A percentile compares a stretch with the other conserved stretches of the same genome.
Evolutionary conservation across 2,888 invertebrate species (phyloP).

Genomic region (Orthosia incerta): DNA sequence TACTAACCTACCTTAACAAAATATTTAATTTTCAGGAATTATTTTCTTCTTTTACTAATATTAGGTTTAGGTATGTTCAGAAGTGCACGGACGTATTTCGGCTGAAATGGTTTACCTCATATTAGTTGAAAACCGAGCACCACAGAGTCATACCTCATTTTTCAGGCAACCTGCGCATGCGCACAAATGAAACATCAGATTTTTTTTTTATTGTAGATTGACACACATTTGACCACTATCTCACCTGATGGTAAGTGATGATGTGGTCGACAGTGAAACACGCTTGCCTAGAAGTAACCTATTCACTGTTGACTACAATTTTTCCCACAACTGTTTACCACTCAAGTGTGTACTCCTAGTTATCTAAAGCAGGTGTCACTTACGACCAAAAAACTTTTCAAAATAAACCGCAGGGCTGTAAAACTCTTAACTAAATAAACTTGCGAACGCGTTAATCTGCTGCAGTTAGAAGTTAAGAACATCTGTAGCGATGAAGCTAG

Average conservation of each 20-base stretch:
- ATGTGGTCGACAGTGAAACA: no score
- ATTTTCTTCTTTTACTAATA: background rate
- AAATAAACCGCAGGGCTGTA: constrained; percentile 85
- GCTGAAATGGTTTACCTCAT: background rate
- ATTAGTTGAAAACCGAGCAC: background rate
- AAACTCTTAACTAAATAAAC: constrained; percentile 90
- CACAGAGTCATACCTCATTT: background rate
- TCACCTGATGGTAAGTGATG: no score
- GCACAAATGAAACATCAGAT: background rate
- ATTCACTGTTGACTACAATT: background rate
- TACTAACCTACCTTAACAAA: background rate
- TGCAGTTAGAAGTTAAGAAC: constrained; percentile 79
- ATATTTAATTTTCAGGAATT: background rate
- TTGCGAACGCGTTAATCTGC: constrained; percentile 82
- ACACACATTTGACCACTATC: no score
- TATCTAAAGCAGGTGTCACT: constrained; percentile 88
- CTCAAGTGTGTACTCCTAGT: constrained; percentile 62
- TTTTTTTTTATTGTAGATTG: no score
- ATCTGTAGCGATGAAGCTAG: constrained; percentile 79
- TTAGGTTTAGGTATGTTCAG: no score
- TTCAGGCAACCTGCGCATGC: constrained; percentile 5
- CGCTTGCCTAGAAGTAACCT: no score
- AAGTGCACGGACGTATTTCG: no score
- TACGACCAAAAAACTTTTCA: constrained; percentile 78
- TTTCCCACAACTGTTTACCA: constrained; percentile 61